phyloP scores from a whole-genome alignment of 2,888 invertebrate species.

The Eucriotettix oculatus region DNA sequence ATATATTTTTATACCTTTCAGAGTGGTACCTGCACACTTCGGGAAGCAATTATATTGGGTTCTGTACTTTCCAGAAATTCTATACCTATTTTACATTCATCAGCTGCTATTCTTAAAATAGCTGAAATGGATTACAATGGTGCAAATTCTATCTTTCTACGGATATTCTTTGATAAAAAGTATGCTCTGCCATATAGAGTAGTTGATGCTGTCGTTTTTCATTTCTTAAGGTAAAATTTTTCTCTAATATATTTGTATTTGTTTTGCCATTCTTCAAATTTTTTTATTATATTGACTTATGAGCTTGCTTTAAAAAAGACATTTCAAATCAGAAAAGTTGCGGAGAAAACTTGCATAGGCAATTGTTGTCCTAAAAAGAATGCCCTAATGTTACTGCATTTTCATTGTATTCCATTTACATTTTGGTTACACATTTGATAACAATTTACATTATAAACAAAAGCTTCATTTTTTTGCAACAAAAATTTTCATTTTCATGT shows the following conservation, averaged over 20 bases:
- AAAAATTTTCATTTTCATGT: too few relatives aligned
- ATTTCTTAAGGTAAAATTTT: slow-evolving; percentile 68
- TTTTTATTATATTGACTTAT: too few relatives aligned
- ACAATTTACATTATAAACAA: too few relatives aligned
- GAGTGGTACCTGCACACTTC: slow-evolving; percentile 82
- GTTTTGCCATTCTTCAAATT: background rate
- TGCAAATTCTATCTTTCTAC: slow-evolving; percentile 85
- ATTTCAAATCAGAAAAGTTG: too few relatives aligned
- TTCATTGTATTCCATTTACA: too few relatives aligned
- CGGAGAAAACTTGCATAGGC: too few relatives aligned
- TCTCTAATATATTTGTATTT: background rate
- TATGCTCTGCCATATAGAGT: slow-evolving; percentile 93
- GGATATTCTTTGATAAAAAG: slow-evolving; percentile 90
- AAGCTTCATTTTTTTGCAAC: too few relatives aligned
- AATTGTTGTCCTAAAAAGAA: too few relatives aligned
- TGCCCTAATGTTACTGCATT: too few relatives aligned
- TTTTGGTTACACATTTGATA: too few relatives aligned
- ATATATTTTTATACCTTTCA: slow-evolving; percentile 25
- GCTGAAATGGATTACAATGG: slow-evolving; percentile 97
- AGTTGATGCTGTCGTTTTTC: slow-evolving; percentile 85
- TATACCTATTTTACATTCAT: slow-evolving; percentile 87
- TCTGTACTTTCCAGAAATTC: slow-evolving; percentile 82
- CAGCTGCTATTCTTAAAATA: slow-evolving; percentile 85
- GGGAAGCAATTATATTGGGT: slow-evolving; percentile 90
- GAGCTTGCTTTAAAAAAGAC: too few relatives aligned